These are phyloP conservation scores for Todiramphus saurophagus DNA, from an alignment of 2,113 vertebrate species.

Conservation along the genomic window DNA sequence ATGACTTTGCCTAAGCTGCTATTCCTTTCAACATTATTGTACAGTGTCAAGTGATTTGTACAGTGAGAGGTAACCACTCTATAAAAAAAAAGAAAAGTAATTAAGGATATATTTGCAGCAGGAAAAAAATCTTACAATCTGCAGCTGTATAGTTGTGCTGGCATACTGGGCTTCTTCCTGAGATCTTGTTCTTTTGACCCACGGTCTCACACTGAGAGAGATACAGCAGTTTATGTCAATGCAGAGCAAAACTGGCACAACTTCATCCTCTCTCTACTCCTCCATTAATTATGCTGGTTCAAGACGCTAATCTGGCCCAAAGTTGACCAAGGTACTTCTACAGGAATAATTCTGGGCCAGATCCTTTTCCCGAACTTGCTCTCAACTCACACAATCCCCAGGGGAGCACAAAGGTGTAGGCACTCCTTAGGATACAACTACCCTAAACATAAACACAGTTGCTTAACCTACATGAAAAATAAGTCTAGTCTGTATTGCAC, in stretches of 20 bases:
- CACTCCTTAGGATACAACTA: background rate
- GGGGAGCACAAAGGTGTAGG: background rate
- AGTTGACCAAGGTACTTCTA: background rate
- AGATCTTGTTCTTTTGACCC: background rate
- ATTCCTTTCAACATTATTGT: background rate
- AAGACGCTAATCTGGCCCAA: background rate
- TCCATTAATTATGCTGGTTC: background rate
- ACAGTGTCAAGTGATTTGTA: background rate
- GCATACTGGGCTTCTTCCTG: background rate
- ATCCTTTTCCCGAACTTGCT: background rate
- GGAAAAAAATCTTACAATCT: background rate
- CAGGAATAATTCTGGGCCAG: background rate
- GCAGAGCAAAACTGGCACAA: background rate
- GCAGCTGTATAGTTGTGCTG: background rate
- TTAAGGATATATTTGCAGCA: background rate
- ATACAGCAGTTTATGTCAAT: background rate
- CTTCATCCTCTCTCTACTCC: background rate
- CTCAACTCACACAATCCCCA: background rate
- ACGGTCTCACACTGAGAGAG: background rate
- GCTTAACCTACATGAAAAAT: background rate
- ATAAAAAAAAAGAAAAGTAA: conserved; percentile 2
- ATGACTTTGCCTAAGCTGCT: conserved; percentile 8
- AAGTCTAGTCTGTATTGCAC: background rate
- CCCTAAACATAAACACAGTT: rapidly evolving
- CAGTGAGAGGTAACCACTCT: background rate